These are phyloP conservation scores for Oceanodroma tethys DNA, from an alignment of 2,113 vertebrate species.

Conservation along the genomic window DNA sequence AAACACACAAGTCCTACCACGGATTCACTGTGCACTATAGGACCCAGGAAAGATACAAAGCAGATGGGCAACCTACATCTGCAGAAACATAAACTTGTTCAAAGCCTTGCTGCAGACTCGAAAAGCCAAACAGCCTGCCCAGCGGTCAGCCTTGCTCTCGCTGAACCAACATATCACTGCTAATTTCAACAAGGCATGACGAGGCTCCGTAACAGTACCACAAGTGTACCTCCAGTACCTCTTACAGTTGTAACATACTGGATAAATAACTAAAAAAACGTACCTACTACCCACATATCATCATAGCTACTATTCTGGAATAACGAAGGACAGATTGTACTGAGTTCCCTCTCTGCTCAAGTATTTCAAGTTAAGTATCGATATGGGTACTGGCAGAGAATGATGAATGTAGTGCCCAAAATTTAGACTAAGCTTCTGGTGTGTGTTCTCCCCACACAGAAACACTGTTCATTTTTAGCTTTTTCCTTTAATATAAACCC, in stretches of 20 bases:
- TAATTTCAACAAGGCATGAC: background rate
- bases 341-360: background rate
- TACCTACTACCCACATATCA: background rate
- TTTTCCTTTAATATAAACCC: background rate
- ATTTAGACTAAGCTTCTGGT: background rate
- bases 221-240: background rate
- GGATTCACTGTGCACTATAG: background rate
- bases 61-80: background rate
- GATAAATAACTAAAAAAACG: background rate
- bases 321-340: background rate
- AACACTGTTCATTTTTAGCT: background rate
- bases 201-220: background rate
- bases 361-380: background rate
- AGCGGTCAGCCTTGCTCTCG: background rate
- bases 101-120: accelerated
- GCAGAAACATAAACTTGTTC: background rate
- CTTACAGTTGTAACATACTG: background rate
- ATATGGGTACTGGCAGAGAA: background rate
- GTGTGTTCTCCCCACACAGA: background rate
- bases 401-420: background rate
- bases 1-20: background rate
- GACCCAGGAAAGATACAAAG: background rate
- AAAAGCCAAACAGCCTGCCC: background rate
- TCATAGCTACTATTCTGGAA: background rate
- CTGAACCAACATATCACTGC: background rate